These are phyloP conservation scores for Drosophila micromelanica DNA, from an alignment of 1,140 invertebrate species.

Conservation along the genomic window DNA sequence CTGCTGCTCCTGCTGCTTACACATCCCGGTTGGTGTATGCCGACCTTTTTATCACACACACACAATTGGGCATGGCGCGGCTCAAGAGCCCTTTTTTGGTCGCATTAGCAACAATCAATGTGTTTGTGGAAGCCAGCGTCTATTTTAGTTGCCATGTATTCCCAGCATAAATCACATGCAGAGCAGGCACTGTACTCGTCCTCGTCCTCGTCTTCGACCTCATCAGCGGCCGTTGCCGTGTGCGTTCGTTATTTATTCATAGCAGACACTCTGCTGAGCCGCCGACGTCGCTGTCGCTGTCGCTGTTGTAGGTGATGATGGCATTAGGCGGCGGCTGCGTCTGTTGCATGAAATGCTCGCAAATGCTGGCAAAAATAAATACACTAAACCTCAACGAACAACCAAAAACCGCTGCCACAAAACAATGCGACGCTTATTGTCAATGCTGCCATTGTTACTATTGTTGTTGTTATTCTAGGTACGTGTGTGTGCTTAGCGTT, in stretches of 20 bases:
- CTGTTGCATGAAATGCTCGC: constrained; percentile 59
- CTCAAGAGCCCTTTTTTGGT: constrained; percentile 15
- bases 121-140: constrained; percentile 30
- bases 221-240: constrained; percentile 14
- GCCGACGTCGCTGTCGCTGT: background rate
- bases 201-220: constrained; percentile 25
- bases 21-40: background rate
- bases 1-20: constrained; percentile 23
- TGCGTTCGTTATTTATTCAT: constrained; percentile 77
- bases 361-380: constrained; percentile 67
- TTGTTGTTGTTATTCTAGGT: constrained; percentile 37
- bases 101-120: constrained; percentile 75
- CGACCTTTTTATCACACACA: constrained; percentile 31
- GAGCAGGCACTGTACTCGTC: constrained; percentile 8
- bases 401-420: constrained; percentile 56
- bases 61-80: constrained; percentile 17
- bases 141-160: constrained; percentile 73
- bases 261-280: constrained; percentile 40
- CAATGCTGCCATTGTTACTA: constrained; percentile 44
- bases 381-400: constrained; percentile 56
- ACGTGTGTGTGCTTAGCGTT: constrained; percentile 72
- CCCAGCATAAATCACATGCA: constrained; percentile 74
- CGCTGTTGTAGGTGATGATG: constrained; percentile 45
- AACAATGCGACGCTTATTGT: constrained; percentile 70
- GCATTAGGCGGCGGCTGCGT: constrained; percentile 34